Evolutionary conservation across 2,797 vertebrate genomes (phyloP).

Genomic region (Melanitta fusca): DNA sequence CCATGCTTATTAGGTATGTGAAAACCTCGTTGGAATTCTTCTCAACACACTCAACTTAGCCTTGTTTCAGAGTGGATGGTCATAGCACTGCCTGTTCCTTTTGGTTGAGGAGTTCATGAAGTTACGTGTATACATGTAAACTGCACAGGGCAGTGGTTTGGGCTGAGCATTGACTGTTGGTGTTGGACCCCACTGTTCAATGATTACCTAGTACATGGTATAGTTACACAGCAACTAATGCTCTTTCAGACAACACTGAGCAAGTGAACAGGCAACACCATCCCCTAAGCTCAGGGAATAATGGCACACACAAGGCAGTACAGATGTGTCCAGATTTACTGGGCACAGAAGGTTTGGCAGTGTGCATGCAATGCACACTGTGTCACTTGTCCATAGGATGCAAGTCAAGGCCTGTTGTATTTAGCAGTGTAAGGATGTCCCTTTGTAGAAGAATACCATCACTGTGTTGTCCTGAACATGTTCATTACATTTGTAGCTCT

Average conservation of each 20-base stretch:
- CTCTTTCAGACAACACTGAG: neutral
- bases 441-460: neutral
- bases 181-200: neutral
- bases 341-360: accelerated
- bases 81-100: neutral
- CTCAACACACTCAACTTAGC: neutral
- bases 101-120: neutral
- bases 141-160: neutral
- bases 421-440: neutral
- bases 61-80: neutral
- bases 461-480: neutral
- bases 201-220: neutral
- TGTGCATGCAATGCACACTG: neutral
- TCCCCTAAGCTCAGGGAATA: neutral
- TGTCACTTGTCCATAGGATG: no score
- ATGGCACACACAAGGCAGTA: neutral
- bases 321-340: neutral
- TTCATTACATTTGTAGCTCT: neutral
- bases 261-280: neutral
- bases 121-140: accelerated
- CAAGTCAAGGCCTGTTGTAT: neutral
- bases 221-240: neutral
- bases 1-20: neutral
- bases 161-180: neutral
- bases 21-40: neutral